Conservation (phyloP, 2,888 invertebrate species). For the Melieria picta region DNA sequence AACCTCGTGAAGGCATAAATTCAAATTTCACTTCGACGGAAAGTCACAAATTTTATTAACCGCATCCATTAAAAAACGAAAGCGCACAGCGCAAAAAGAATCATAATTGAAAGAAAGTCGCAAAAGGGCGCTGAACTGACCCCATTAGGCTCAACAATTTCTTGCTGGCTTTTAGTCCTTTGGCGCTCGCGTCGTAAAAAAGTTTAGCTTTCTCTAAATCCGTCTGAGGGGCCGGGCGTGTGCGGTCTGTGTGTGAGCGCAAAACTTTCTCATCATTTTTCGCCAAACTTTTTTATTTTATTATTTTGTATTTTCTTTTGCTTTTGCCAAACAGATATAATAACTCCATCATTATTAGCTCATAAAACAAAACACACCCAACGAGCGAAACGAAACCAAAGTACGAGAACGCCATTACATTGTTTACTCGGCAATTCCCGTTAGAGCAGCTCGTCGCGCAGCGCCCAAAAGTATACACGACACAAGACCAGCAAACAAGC, state of each 20-base stretch:
- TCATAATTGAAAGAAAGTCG: too few relatives aligned
- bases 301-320: slow-evolving; percentile 14
- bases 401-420: background rate
- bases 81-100: too few relatives aligned
- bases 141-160: slow-evolving; percentile 36
- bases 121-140: slow-evolving; percentile 16
- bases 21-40: slow-evolving; percentile 33
- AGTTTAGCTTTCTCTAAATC: slow-evolving; percentile 8
- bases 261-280: slow-evolving; percentile 36
- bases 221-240: background rate
- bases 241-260: background rate
- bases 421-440: too few relatives aligned
- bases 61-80: slow-evolving; percentile 48
- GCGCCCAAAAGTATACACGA: too few relatives aligned
- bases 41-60: slow-evolving; percentile 61
- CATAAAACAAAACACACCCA: slow-evolving; percentile 50
- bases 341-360: slow-evolving; percentile 59
- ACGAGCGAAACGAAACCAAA: background rate
- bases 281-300: slow-evolving; percentile 38
- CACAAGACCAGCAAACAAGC: too few relatives aligned
- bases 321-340: slow-evolving; percentile 51
- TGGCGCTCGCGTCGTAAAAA: slow-evolving; percentile 23
- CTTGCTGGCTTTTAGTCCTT: slow-evolving; percentile 3
- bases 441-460: too few relatives aligned
- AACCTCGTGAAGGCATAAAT: slow-evolving; percentile 26